Base-by-base conservation (phyloP, 2,888 invertebrate species). In the Drosophila paramelanica region DNA sequence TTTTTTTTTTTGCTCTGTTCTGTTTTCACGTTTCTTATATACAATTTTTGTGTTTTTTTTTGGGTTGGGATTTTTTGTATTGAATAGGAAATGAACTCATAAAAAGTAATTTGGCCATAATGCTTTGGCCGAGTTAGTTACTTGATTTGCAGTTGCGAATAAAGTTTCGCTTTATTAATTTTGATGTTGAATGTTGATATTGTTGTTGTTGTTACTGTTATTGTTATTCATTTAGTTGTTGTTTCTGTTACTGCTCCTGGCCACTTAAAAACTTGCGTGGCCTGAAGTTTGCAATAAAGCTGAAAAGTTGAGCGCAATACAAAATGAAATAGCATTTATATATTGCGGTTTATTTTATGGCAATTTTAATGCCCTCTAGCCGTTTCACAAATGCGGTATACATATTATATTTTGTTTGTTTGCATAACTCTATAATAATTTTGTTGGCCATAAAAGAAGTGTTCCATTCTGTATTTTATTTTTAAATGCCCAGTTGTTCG, bases 141-240 rank as follows among this genome's bases (percentile, higher is more conserved):
- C 88, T 83, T 83, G 81, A 81, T 86, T 88, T 88, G 86, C 85
- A 86, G 88, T 86, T 88, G 81, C 88, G 84, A 80, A 86, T 88
- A 81, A 86, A 86, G 88, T 86, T 86, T 88, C 81, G 86, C 86
- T 81, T 88, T 86, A 86, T 86, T 86, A 86, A 86, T 86, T 86
- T 83, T 78, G 68, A 77, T 82, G 73, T 74, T 68, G 69, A 77
- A 68, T 76, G 65, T 67, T 72, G 58, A 55, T 79, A 61, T 68
- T 67, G 43, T 25, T 67, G 13, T 46, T 70, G 39, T 39, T 43
- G 43, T 36, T 36, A 36, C 13, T 36, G 36, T 42, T 66, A 36
- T 38, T 41, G 17, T 20, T 65, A 49, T 20, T 49, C 33, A 20
- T 50, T 33, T 23, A 23, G 51, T 31, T 23, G 25, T 41, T 39